Base-by-base conservation (phyloP, 2,888 invertebrate species). In the Dusona sp. region DNA sequence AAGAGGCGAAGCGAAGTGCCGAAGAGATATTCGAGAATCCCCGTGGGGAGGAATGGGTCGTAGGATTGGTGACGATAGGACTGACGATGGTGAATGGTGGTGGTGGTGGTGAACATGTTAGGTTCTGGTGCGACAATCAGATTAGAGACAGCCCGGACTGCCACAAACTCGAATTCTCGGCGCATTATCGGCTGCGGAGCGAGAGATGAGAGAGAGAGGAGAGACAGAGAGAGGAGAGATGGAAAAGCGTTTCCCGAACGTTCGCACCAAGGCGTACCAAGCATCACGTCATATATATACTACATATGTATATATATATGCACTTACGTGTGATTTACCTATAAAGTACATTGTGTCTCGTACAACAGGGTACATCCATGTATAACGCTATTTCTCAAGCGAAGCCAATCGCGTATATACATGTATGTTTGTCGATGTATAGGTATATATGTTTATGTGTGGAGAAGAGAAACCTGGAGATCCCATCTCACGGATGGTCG, bases 401-500 rank as follows among this genome's bases (percentile, higher is more conserved):
- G 74, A 86, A 84, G 86, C 86, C 86, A 86, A 86, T 86, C 78
- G 78, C 48, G 64, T 68, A 25, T 78, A n/a, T 57, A 51, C 68
- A 22, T 29, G 36, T 54, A 54, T 54, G 29, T 61, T 29, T 19
- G 11, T 36, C 11, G n/a, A 67, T 51, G 19, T n/a, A 6, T 38
- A 19, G 36, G 9, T 73, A 19, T 51, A 22, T 33, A 51, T 48
- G 19, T 45, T 16, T 48, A 48, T 45, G 29, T n/a, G 22, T 22
- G 38, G 6, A 61, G 45, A 22, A 65, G 73, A 54, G 75, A 74
- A 73, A 72, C 65, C 83, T 72, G 73, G 75, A 82, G 78, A 87
- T 87, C 86, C 86, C 86, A 87, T 87, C 86, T 84, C 84, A 87
- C 84, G 86, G 86, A 84, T 87, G 86, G 86, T 84, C 84, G 86